Percentiles rank a stretch among this genome's conserved stretches.
Evolutionary conservation across 2,888 invertebrate genomes (phyloP).

Genomic region (Hololepta plana): DNA sequence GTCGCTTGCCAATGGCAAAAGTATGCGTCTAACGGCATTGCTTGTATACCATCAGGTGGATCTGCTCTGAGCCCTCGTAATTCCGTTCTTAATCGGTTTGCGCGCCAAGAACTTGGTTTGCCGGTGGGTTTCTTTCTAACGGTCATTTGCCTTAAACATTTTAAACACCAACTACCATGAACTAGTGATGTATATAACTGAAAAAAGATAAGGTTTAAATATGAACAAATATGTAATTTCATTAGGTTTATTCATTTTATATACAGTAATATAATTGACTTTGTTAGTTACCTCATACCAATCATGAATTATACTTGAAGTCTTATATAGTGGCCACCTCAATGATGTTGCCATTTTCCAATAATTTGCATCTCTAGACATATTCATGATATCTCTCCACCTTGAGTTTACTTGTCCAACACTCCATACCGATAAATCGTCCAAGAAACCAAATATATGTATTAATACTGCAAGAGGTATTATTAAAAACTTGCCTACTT

Average conservation of each 20-base stretch:
- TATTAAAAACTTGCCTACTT: conserved; percentile 4
- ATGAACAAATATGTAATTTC: conserved; percentile 6
- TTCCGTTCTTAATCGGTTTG: conserved; percentile 63
- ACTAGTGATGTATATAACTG: conserved; percentile 50
- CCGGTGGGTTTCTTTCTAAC: conserved; percentile 46
- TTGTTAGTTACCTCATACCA: conserved; percentile 50
- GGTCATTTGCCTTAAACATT: conserved; percentile 75
- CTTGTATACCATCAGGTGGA: conserved; percentile 74
- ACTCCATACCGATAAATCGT: conserved; percentile 81
- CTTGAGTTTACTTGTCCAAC: conserved; percentile 72
- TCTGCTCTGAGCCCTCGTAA: conserved; percentile 50
- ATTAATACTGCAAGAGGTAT: conserved; percentile 46
- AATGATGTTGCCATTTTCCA: conserved; percentile 64
- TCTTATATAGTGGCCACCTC: conserved; percentile 74
- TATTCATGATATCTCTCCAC: conserved; percentile 66
- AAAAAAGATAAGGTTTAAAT: conserved; percentile 12
- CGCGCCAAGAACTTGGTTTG: conserved; percentile 67
- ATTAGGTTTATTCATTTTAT: conserved; percentile 12
- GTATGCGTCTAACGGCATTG: conserved; percentile 58
- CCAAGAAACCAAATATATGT: conserved; percentile 74
- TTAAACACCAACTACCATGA: conserved; percentile 69
- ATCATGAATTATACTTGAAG: conserved; percentile 40
- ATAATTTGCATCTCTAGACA: conserved; percentile 40
- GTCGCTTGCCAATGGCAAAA: conserved; percentile 90
- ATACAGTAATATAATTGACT: conserved; percentile 2